Evolutionary conservation across 2,113 vertebrate genomes (phyloP).

Genomic region (Himantopus leucocephalus): DNA sequence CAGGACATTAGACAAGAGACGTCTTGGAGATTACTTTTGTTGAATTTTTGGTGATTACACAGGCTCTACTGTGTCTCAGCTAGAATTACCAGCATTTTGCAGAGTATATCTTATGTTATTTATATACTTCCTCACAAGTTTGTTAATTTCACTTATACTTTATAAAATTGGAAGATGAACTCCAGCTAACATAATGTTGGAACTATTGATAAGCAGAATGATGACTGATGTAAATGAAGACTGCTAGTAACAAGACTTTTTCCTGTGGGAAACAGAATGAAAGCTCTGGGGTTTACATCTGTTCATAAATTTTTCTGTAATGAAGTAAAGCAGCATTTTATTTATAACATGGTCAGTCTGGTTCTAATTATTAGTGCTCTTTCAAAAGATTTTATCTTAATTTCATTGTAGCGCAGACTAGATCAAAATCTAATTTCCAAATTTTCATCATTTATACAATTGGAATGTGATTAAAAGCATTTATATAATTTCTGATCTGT

Average conservation of each 20-base stretch:
- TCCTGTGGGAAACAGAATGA: neutral
- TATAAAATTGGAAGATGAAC: neutral
- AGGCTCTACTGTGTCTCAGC: neutral
- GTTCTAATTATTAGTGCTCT: neutral
- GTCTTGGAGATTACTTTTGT: neutral
- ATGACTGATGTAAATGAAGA: neutral
- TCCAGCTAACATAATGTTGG: fast-evolving
- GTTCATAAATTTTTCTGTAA: neutral
- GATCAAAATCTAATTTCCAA: neutral
- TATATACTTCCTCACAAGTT: neutral
- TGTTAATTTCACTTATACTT: neutral
- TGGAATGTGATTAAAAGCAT: neutral
- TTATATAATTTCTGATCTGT: neutral
- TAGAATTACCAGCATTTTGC: neutral
- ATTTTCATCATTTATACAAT: neutral
- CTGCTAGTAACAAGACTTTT: neutral
- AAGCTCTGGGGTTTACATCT: neutral
- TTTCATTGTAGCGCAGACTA: neutral
- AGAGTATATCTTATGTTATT: neutral
- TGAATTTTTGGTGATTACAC: neutral
- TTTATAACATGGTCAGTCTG: neutral
- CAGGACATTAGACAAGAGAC: neutral
- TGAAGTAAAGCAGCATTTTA: neutral
- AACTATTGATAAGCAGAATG: neutral
- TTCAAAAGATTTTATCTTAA: neutral